Evolutionary conservation across 64 coral and sea anemone species (phyloP).

Genomic region (Astreopora myriophthalma): DNA sequence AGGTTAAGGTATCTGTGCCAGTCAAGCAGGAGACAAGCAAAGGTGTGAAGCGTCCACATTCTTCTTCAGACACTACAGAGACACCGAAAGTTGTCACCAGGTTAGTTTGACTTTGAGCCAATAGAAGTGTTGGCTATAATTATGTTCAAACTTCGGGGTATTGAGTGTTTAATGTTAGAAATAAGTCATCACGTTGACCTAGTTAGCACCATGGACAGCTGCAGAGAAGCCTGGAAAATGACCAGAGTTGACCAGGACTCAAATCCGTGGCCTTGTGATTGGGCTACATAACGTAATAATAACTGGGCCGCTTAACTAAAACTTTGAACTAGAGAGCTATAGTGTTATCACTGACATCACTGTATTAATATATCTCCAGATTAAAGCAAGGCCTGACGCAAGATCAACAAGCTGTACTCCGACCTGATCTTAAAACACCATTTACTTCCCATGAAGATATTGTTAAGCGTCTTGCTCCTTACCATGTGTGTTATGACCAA

Average conservation of each 20-base stretch:
- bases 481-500: conserved; percentile 88
- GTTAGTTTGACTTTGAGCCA: conserved; percentile 7
- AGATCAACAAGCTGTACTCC: conserved; percentile 77
- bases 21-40: conserved; percentile 70
- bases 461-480: conserved; percentile 68
- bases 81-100: conserved; percentile 81
- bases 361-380: conserved; percentile 4
- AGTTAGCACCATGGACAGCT: too few species aligned
- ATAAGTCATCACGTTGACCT: too few species aligned
- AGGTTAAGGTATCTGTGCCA: conserved; percentile 41
- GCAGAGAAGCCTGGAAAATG: too few species aligned
- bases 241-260: too few species aligned
- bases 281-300: too few species aligned
- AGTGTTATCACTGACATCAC: not conserved
- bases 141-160: too few species aligned
- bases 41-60: conserved; percentile 83
- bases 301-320: too few species aligned
- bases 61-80: conserved; percentile 70
- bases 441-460: conserved; percentile 73
- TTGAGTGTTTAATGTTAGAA: too few species aligned
- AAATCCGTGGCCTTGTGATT: too few species aligned
- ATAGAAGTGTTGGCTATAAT: too few species aligned
- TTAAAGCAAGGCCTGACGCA: conserved; percentile 78
- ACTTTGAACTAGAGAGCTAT: too few species aligned
- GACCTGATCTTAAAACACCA: conserved; percentile 78